phyloP scores from a whole-genome alignment of 2,113 vertebrate species.

The Anoplopoma fimbria region DNA sequence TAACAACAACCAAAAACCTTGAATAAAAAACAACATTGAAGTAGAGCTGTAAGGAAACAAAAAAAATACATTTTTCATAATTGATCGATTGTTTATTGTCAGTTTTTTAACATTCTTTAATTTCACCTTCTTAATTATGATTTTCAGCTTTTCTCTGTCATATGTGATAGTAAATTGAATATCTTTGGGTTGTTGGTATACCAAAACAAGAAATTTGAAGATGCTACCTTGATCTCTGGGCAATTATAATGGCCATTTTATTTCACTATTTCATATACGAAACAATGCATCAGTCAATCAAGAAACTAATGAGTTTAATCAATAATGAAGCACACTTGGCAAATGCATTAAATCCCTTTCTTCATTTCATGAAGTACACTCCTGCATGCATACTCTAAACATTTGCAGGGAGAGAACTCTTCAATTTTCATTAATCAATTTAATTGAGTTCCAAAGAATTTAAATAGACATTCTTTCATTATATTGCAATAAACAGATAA shows the following conservation, averaged over 20 bases:
- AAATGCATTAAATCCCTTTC: not conserved
- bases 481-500: slow-evolving; percentile 4
- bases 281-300: not conserved
- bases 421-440: not conserved
- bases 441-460: not conserved
- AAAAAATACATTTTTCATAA: not conserved
- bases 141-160: not conserved
- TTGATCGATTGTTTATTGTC: not conserved
- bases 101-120: not conserved
- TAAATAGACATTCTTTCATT: not conserved
- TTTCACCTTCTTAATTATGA: not conserved
- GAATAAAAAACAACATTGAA: not conserved
- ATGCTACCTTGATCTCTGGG: not conserved
- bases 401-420: not conserved
- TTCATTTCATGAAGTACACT: not conserved
- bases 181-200: not conserved
- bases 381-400: not conserved
- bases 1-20: not conserved
- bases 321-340: not conserved
- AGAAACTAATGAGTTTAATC: not conserved
- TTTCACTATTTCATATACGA: not conserved
- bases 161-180: not conserved
- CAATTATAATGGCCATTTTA: not conserved
- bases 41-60: not conserved
- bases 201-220: not conserved